Evolutionary conservation across 1,140 invertebrate genomes (phyloP).

Genomic region (Saxidomus purpurata): DNA sequence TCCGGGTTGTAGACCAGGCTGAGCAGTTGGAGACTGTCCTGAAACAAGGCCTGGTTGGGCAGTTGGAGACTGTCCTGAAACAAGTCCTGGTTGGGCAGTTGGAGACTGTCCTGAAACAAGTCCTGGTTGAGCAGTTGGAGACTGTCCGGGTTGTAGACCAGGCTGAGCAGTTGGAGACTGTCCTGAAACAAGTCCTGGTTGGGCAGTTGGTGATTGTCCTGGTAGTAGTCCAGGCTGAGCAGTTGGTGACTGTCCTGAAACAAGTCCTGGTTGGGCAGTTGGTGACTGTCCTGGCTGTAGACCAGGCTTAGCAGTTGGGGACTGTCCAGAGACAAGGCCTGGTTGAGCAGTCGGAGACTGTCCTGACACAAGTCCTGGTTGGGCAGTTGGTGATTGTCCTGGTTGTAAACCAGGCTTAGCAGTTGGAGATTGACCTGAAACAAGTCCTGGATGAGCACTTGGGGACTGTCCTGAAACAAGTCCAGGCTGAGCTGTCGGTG

Average conservation of each 20-base stretch:
- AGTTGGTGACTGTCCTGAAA: constrained; percentile 42
- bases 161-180: constrained; percentile 42
- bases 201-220: neutral
- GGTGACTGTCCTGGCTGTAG: neutral
- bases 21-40: constrained; percentile 47
- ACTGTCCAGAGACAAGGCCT: neutral
- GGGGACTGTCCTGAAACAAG: neutral
- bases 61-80: constrained; percentile 24
- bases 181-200: neutral
- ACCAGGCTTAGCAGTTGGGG: constrained; percentile 31
- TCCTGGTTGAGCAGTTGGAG: constrained; percentile 26
- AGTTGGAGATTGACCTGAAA: constrained; percentile 1
- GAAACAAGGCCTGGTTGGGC: neutral
- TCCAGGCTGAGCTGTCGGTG: constrained; percentile 51
- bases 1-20: constrained; percentile 39
- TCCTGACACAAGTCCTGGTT: constrained; percentile 31
- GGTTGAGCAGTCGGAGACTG: constrained; percentile 55
- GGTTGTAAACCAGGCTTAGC: neutral
- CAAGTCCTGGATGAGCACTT: neutral
- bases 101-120: neutral
- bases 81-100: constrained; percentile 6
- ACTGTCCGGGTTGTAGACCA: neutral
- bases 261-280: constrained; percentile 49
- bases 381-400: constrained; percentile 35
- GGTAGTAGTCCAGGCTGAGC: constrained; percentile 4